phyloP scores from a whole-genome alignment of 2,888 invertebrate genomes.

The Cylloceria caligata region DNA sequence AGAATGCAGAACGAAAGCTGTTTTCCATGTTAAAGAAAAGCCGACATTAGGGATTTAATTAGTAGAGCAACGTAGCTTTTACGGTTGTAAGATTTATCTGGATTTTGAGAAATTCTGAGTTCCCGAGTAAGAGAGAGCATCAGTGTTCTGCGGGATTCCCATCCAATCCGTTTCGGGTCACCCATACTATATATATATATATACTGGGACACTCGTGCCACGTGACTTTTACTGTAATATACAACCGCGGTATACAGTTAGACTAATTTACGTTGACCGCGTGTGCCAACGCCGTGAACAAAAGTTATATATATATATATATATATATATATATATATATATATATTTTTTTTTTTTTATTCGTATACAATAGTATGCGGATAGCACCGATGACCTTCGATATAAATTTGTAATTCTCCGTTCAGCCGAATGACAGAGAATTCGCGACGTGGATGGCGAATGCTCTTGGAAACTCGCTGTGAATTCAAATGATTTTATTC shows the following conservation, averaged over 20 bases:
- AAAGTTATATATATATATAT: too few relatives aligned
- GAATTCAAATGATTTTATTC: slow-evolving; percentile 33
- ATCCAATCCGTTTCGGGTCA: slow-evolving; percentile 31
- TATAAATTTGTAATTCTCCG: slow-evolving; percentile 55
- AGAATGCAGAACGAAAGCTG: slow-evolving; percentile 20
- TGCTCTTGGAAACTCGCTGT: background rate
- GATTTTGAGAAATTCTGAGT: background rate
- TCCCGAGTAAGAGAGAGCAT: background rate
- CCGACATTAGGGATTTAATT: slow-evolving; percentile 8
- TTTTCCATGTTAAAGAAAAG: background rate
- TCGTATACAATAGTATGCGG: slow-evolving; percentile 26
- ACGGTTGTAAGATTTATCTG: background rate
- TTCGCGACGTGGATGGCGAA: slow-evolving; percentile 30
- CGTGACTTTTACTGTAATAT: slow-evolving; percentile 34
- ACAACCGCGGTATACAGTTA: slow-evolving; percentile 52
- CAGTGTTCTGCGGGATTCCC: slow-evolving; percentile 1
- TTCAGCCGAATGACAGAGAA: slow-evolving; percentile 26
- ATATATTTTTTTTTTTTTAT: slow-evolving; percentile 29
- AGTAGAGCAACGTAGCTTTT: background rate
- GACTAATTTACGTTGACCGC: slow-evolving; percentile 58
- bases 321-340: too few relatives aligned
- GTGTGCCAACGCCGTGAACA: slow-evolving; percentile 45
- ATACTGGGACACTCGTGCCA: background rate
- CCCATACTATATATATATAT: slow-evolving; percentile 7
- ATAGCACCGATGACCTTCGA: slow-evolving; percentile 10